Base-by-base conservation (phyloP, 2,113 vertebrate species). In the Perognathus longimembris region DNA sequence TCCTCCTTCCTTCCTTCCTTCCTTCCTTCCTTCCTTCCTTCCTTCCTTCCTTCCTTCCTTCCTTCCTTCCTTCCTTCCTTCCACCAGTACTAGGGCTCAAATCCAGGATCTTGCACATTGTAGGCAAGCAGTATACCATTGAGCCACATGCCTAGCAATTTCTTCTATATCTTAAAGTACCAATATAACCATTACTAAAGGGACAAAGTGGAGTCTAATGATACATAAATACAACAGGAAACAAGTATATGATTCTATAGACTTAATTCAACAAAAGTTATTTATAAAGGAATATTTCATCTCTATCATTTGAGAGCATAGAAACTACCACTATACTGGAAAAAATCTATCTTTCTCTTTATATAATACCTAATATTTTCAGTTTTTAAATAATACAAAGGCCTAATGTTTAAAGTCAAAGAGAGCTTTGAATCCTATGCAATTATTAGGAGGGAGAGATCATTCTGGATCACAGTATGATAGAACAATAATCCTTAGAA, bases 181-280 rank as follows among this genome's bases (percentile, higher is more conserved):
- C 42, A n/a, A 5, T 63, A 79, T 71, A 38, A 50, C 3, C 66
- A 4, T 38, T 54, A 63, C 64, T 28, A 69, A 73, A 79, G 64
- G 78, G 50, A 59, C 14, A 36, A 69, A 64, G 12, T 59, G 4
- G 7, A 82, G 4, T 50, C 20, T 77, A 59, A 73, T 28, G 81
- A 66, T 61, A 70, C 14, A 70, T 89, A 71, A 91, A 70, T 69
- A 82, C 88, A 69, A 20, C 20, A 85, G 2, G 26, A 57, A 85
- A 34, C 10, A 80, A 40, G 63, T 80, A 54, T 30, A 66, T 88
- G 59, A 78, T 38, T 84, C 73, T 67, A 85, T 81, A 74, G 15
- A 64, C n/a, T 89, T 64, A 81, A 61, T 92, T 22, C n/a, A 69
- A 83, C 87, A 79, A 86, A 81, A 76, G 28, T 85, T 81, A 74